Conservation (phyloP, 1,140 invertebrate species). For the Monomorium pharaonis region DNA sequence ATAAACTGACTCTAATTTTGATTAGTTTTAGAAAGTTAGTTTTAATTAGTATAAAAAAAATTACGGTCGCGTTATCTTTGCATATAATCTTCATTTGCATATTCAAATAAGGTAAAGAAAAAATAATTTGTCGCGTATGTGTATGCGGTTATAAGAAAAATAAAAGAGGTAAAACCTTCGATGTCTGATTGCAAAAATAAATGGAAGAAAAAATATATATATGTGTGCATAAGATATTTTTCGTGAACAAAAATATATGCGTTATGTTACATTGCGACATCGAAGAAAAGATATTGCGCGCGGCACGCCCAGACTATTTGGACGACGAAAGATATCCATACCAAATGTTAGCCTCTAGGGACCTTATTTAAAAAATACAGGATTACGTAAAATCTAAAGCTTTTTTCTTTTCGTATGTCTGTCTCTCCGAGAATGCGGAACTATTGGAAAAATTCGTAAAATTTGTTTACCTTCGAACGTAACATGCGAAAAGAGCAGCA, state of each 20-base stretch:
- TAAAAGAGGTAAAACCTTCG: neutral
- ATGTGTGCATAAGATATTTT: constrained; percentile 31
- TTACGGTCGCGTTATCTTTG: neutral
- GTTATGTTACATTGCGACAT: constrained; percentile 66
- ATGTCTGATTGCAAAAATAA: constrained; percentile 27
- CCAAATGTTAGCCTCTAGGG: constrained; percentile 60
- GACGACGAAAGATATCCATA: constrained; percentile 63
- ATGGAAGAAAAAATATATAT: constrained; percentile 22
- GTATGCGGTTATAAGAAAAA: neutral
- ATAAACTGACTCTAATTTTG: constrained; percentile 1
- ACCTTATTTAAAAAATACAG: constrained; percentile 67
- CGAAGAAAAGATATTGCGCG: constrained; percentile 66
- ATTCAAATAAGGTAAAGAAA: neutral
- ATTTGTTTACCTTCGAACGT: neutral
- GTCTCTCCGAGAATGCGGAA: constrained; percentile 8
- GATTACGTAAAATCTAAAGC: constrained; percentile 47
- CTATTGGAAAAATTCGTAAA: constrained; percentile 10
- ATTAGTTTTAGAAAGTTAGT: neutral
- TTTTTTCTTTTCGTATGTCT: constrained; percentile 50
- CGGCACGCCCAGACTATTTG: constrained; percentile 54
- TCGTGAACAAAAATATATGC: neutral
- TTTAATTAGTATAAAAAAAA: neutral
- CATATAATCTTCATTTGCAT: neutral
- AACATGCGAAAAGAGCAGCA: neutral
- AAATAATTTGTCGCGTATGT: constrained; percentile 16